These are phyloP conservation scores for Drosophila tropicalis DNA, from an alignment of 1,140 invertebrate genomes.

Conservation along the genomic window DNA sequence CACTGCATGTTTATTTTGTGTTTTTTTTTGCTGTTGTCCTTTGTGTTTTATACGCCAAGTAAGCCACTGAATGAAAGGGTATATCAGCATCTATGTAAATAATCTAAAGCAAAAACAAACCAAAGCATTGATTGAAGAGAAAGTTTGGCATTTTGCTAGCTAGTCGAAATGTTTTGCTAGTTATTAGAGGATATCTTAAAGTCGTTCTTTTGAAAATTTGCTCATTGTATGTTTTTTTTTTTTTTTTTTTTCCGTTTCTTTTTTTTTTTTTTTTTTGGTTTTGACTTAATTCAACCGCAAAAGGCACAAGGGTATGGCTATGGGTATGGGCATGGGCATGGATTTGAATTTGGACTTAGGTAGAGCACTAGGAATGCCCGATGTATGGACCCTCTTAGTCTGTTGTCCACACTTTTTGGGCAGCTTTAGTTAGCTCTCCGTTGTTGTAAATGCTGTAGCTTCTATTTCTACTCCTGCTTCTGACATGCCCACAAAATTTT, in stretches of 20 bases:
- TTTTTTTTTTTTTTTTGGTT: slow-evolving; percentile 52
- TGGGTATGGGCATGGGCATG: slow-evolving; percentile 42
- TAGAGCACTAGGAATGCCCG: too few species aligned
- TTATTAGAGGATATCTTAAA: neutral
- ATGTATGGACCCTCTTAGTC: neutral
- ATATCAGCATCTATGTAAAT: neutral
- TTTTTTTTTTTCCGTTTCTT: slow-evolving; percentile 36
- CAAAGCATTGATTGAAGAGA: neutral
- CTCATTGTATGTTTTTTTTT: neutral
- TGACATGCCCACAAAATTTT: slow-evolving; percentile 19
- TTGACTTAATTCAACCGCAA: slow-evolving; percentile 77
- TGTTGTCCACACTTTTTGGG: too few species aligned
- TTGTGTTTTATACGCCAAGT: neutral
- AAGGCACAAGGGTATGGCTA: slow-evolving; percentile 56
- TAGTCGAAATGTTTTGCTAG: too few species aligned
- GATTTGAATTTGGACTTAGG: slow-evolving; percentile 8
- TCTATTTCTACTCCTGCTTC: neutral
- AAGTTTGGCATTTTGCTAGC: too few species aligned
- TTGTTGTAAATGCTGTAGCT: too few species aligned
- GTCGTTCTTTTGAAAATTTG: neutral
- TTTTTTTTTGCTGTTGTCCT: slow-evolving; percentile 28
- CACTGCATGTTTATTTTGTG: slow-evolving; percentile 4
- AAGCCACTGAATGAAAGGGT: neutral
- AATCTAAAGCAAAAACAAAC: neutral
- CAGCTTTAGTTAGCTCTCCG: too few species aligned